Base-by-base conservation (phyloP, 1,140 invertebrate genomes). In the Maconellicoccus hirsutus region DNA sequence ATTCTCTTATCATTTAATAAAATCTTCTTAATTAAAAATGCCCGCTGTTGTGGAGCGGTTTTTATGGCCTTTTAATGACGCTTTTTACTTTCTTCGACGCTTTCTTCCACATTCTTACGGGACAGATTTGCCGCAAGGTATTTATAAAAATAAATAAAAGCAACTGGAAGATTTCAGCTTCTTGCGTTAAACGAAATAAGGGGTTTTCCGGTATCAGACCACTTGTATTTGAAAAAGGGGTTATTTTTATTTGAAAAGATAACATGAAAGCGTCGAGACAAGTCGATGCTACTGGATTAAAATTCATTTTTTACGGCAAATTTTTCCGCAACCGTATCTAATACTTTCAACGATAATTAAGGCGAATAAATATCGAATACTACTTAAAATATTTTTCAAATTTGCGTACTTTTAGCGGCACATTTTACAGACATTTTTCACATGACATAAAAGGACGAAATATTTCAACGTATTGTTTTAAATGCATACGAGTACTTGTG, bases 21-120 rank as follows among this genome's bases (percentile, higher is more conserved):
- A 66, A 66, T 66, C 61, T 66, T 66, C 61, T 66, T 66, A 66
- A 66, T 66, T 66, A 66, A 66, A 66, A 66, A 25, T 23, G 61
- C 25, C 61, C 12, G 42, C n/a, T 52, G 12, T 14, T 19, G 42
- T 52, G n/a, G 42, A 52, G 42, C 42, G 16, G 42, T 52, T 52
- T 52, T 52, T 52, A 52, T 52, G 42, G 42, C n/a, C 42, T 52
- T 52, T 52, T 52, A 52, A 52, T 52, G 42, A 52, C 42, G 42
- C 42, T 52, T 52, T 52, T 52, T 52, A 52, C 42, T 52, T 52
- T 52, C 42, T 52, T 52, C 42, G 42, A 52, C 42, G 42, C 42
- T 52, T 52, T 52, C 42, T 52, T 33, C 12, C 42, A 52, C 42
- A 52, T 52, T 19, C 42, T 52, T 19, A 19, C 16, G 42, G n/a